Evolutionary conservation across 2,888 invertebrate genomes (phyloP).

Genomic region (Xestia xanthographa): DNA sequence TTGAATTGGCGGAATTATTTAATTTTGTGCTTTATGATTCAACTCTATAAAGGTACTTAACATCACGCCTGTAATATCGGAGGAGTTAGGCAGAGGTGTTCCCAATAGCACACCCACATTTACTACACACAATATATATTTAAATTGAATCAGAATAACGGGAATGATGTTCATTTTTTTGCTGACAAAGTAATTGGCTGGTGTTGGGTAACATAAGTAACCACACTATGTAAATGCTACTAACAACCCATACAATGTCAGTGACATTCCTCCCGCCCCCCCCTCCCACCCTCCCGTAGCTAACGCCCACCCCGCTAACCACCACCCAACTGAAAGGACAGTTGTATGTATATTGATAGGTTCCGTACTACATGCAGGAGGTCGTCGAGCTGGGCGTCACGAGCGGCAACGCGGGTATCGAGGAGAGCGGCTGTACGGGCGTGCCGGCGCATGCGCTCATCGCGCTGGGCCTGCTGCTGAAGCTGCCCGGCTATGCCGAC

Average conservation of each 20-base stretch:
- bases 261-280: neutral
- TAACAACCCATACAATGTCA: neutral
- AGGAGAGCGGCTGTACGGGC: conserved; percentile 83
- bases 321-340: conserved; percentile 35
- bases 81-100: neutral
- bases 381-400: conserved; percentile 82
- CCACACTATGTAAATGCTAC: too few relatives aligned
- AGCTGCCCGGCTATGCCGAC: conserved; percentile 97
- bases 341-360: conserved; percentile 56
- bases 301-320: neutral
- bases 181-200: neutral
- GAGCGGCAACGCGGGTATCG: conserved; percentile 82
- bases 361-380: conserved; percentile 73
- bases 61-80: neutral
- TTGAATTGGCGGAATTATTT: neutral
- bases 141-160: neutral
- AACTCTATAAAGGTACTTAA: neutral
- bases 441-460: conserved; percentile 97
- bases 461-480: conserved; percentile 96
- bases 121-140: neutral
- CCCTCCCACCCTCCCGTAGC: neutral
- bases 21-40: neutral
- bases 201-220: neutral
- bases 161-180: neutral
- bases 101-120: neutral